Percentiles rank a stretch among this genome's conserved stretches.
Evolutionary conservation across 1,140 invertebrate species (phyloP).

Genomic region (Bombus ignitus): DNA sequence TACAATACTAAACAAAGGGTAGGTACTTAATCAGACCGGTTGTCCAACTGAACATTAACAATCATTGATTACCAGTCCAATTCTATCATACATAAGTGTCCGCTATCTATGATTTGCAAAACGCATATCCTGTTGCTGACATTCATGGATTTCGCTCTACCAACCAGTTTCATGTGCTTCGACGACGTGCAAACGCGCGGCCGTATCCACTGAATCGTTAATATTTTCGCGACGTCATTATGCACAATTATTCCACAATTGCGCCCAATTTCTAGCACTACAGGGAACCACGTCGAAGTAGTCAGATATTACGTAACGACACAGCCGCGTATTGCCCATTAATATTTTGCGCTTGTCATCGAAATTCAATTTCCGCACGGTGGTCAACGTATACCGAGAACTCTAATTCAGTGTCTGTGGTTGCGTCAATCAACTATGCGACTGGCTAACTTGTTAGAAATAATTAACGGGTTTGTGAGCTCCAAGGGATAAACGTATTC

Average conservation of each 20-base stretch:
- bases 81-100: background rate
- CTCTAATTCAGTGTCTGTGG: conserved; percentile 70
- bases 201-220: conserved; percentile 59
- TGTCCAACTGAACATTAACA: background rate
- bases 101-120: background rate
- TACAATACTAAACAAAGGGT: background rate
- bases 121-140: conserved; percentile 8
- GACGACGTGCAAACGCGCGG: conserved; percentile 34
- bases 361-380: conserved; percentile 70
- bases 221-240: conserved; percentile 60
- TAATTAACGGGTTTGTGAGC: conserved; percentile 63
- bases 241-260: conserved; percentile 67
- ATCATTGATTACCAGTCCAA: background rate
- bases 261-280: conserved; percentile 61
- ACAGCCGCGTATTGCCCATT: conserved; percentile 50
- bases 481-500: conserved; percentile 31
- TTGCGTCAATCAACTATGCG: conserved; percentile 66
- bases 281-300: conserved; percentile 8
- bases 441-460: conserved; percentile 62
- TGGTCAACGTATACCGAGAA: conserved; percentile 43
- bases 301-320: conserved; percentile 53
- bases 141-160: conserved; percentile 41
- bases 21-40: background rate
- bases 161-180: conserved; percentile 29
- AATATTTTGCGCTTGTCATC: conserved; percentile 71